A percentile compares a stretch with the other conserved stretches of the same genome.
Evolutionary conservation across 1,140 invertebrate genomes (phyloP).

Genomic region (Chironomus striatipennis): DNA sequence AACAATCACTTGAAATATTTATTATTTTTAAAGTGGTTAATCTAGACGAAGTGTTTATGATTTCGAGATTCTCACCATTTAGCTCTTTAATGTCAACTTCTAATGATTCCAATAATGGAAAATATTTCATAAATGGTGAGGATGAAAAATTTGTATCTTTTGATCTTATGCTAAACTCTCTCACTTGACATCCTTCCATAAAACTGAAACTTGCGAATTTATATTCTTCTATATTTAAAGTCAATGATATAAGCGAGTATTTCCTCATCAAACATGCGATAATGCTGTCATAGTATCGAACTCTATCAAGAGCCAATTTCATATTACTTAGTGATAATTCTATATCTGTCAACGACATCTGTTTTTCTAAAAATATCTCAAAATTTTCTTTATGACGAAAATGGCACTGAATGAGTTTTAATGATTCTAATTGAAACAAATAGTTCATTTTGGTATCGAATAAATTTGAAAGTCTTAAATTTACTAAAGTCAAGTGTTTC

Average conservation of each 20-base stretch:
- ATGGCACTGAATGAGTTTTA: not conserved
- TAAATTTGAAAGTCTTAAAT: constrained; percentile 5
- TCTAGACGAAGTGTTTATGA: not conserved
- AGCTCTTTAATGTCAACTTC: not conserved
- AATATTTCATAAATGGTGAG: not conserved
- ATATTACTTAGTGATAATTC: not conserved
- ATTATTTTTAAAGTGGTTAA: not conserved
- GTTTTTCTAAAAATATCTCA: not conserved
- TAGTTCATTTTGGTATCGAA: not conserved
- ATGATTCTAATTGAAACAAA: not conserved
- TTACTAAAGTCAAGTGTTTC: not conserved
- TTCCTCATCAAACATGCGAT: not conserved
- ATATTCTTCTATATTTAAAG: not conserved
- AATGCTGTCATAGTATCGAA: not conserved
- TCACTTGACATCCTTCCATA: not conserved
- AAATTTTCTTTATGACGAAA: constrained; percentile 10
- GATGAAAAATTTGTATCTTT: not conserved
- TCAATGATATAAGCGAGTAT: not conserved
- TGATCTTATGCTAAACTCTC: not conserved
- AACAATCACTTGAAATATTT: not conserved
- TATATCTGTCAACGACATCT: not conserved
- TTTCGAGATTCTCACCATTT: not conserved
- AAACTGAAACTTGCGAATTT: not conserved
- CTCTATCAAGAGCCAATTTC: not conserved
- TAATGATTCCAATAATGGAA: not conserved